phyloP scores from a whole-genome alignment of 2,888 invertebrate genomes.

The Polyommatus iphigenia region DNA sequence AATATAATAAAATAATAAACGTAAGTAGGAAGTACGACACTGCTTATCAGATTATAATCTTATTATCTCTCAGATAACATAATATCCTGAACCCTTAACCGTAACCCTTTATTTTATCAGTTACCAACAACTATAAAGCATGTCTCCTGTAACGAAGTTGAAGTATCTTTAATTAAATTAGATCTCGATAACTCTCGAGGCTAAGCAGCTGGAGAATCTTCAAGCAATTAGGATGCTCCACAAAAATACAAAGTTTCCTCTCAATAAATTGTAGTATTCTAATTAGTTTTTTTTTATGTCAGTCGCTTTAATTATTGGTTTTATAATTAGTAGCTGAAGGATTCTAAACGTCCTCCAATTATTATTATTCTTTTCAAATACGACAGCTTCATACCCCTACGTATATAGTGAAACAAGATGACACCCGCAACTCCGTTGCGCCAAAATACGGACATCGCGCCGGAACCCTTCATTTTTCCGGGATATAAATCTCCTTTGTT shows the following conservation, averaged over 20 bases:
- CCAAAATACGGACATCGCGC: no score
- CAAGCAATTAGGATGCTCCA: conserved; percentile 4
- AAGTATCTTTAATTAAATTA: conserved; percentile 27
- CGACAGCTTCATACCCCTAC: no score
- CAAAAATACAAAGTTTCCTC: not conserved
- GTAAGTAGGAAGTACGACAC: no score
- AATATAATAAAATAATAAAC: no score
- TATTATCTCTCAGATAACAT: not conserved
- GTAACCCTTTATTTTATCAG: not conserved
- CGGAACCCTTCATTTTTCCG: no score
- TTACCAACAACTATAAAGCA: not conserved
- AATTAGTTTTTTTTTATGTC: not conserved
- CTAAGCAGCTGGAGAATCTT: conserved; percentile 12
- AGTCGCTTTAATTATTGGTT: not conserved
- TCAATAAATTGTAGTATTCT: not conserved
- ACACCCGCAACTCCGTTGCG: no score
- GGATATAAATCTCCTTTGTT: no score
- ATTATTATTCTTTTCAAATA: no score
- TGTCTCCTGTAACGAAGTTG: not conserved
- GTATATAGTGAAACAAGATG: no score
- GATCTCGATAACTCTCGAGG: conserved; percentile 19
- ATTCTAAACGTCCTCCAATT: no score
- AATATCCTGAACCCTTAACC: not conserved
- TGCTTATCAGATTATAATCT: no score
- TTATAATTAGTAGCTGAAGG: no score